phyloP scores from a whole-genome alignment of 2,888 invertebrate species.

The Holacanthella duospinosa region DNA sequence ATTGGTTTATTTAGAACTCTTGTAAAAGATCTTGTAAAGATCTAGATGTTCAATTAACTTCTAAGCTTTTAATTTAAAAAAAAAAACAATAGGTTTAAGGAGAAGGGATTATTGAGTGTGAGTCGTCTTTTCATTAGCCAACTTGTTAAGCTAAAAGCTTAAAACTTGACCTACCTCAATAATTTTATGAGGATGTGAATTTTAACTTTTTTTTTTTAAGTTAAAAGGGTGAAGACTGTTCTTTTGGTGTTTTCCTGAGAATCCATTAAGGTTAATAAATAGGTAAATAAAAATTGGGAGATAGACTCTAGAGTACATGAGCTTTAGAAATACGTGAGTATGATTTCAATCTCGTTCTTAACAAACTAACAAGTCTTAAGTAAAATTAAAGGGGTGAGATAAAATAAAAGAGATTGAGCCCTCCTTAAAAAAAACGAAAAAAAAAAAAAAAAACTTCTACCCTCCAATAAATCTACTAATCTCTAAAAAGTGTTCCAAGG shows the following conservation, averaged over 20 bases:
- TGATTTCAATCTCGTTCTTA: constrained; percentile 6
- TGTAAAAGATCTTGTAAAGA: too few relatives aligned
- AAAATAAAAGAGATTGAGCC: background rate
- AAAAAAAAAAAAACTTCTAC: background rate
- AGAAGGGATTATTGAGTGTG: too few relatives aligned
- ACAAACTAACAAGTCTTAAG: background rate
- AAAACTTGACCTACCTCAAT: too few relatives aligned
- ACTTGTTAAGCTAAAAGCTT: too few relatives aligned
- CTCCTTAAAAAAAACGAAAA: too few relatives aligned
- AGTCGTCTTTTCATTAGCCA: too few relatives aligned
- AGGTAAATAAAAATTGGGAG: constrained; percentile 2
- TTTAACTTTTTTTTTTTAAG: background rate
- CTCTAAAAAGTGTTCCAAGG: too few relatives aligned
- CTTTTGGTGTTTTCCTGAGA: background rate
- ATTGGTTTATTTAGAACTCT: too few relatives aligned
- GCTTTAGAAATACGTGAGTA: background rate
- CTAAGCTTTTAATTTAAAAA: too few relatives aligned
- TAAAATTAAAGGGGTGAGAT: constrained; percentile 2
- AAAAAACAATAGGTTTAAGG: too few relatives aligned
- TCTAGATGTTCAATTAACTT: too few relatives aligned
- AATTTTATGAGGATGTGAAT: background rate
- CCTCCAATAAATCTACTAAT: background rate
- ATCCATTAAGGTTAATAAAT: constrained; percentile 3
- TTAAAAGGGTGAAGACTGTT: background rate
- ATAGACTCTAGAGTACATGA: background rate